Evolutionary conservation across 2,797 vertebrate species (phyloP), one percentile per base, ranked within the genome.

Genomic region (Arctocebus calabarensis): DNA sequence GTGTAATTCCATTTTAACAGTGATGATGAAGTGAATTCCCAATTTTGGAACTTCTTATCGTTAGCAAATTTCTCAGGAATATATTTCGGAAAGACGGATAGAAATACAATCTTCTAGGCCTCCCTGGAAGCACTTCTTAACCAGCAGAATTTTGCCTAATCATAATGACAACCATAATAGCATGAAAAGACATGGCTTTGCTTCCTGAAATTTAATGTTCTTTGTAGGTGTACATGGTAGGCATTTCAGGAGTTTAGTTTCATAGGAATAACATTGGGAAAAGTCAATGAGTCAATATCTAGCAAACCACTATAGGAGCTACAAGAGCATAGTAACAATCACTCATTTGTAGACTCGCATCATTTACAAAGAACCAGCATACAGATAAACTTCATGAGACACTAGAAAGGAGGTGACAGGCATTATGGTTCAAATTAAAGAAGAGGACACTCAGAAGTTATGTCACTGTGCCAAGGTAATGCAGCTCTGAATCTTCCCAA

Each of bases 1-100:
- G 9, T 48, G 2, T 40, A 90, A 55, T 88, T 85, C 29, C 22
- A 62, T 66, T 94, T 61, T 87, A 68, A 96, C 9, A 62, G 20
- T 75, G 13, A 85, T 40, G 86, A 82, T 29, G 5, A 64, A 81
- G 13, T 34, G 14, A 86, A 88, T 87, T 85, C 22, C 27, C 5
- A 59, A 8, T 93, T 77, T 93, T 57, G 11, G 48, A 92, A 77
- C 27, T 94, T 86, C 68, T 83, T 25, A 66, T n/a, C 61, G 59
- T 78, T 77, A 85, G 52, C 7, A 81, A 78, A 45, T 34, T 93
- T 82, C 8, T 70, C 12, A 88, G 23, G 59, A 71, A 34, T 61
- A 19, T 71, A 62, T 94, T 68, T 90, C 34, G 13, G n/a, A 93
- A 90, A 62, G n/a, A 29, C 83, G 14, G 22, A 22, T 23, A 45